Evolutionary conservation across 2,797 vertebrate genomes (phyloP).

Genomic region (Trichosurus vulpecula): DNA sequence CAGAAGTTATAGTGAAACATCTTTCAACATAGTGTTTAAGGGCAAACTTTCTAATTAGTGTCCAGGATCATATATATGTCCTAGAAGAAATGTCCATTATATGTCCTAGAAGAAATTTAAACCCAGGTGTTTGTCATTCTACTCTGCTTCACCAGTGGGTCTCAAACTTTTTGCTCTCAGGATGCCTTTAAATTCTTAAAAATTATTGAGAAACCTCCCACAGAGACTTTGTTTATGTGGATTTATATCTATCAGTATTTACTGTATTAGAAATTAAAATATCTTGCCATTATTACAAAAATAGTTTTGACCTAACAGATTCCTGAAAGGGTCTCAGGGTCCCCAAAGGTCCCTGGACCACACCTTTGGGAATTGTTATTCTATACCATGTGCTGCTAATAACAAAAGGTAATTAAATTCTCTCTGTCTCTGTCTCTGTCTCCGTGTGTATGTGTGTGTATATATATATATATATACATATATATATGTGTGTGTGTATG

Average conservation of each 20-base stretch:
- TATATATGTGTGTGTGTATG: too few species aligned
- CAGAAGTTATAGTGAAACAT: neutral
- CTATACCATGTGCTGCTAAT: neutral
- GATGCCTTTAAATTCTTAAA: neutral
- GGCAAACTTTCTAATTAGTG: neutral
- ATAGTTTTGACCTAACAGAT: neutral
- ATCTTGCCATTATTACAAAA: neutral
- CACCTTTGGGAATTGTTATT: neutral
- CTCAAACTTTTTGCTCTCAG: neutral
- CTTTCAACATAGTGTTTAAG: neutral
- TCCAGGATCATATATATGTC: neutral
- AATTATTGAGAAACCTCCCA: neutral
- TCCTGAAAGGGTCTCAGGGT: neutral
- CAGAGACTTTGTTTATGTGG: neutral
- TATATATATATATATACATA: too few species aligned
- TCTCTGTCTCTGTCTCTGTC: too few species aligned
- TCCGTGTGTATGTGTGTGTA: too few species aligned
- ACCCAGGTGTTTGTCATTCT: neutral
- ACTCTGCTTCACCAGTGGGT: neutral
- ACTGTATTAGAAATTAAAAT: neutral
- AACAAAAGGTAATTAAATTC: neutral
- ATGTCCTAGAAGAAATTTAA: neutral
- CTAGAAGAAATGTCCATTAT: too few species aligned
- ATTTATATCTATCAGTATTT: neutral
- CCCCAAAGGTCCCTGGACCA: neutral